Evolutionary conservation across 2,113 vertebrate species (phyloP).

Genomic region (Hippocampus abdominalis): DNA sequence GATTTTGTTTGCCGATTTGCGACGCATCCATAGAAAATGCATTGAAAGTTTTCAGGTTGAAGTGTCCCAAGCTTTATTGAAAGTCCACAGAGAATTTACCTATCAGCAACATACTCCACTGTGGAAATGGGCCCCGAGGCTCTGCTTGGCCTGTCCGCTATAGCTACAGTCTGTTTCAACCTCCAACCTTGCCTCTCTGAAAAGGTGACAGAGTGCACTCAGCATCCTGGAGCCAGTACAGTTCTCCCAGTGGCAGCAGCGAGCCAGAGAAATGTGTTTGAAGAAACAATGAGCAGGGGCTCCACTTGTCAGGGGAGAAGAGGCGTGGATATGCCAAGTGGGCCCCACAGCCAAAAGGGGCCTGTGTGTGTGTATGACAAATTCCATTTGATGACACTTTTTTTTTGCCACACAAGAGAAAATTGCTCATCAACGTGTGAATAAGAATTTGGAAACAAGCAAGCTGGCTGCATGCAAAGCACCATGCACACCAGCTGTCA

Average conservation of each 20-base stretch:
- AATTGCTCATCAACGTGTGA: conserved; percentile 4
- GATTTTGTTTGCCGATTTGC: conserved; percentile 11
- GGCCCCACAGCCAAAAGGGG: conserved; percentile 5
- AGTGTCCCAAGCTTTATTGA: neutral
- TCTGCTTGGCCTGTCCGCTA: neutral
- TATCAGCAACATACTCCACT: conserved; percentile 4
- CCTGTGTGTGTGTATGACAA: neutral
- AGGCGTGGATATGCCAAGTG: neutral
- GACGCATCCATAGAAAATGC: neutral
- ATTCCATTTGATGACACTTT: conserved; percentile 6
- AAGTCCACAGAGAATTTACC: conserved; percentile 12
- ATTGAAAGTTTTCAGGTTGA: neutral
- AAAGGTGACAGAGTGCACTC: conserved; percentile 9
- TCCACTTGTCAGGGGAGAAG: conserved; percentile 4
- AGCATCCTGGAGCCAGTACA: conserved; percentile 11
- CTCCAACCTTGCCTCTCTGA: neutral
- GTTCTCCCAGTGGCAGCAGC: neutral
- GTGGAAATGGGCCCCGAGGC: neutral
- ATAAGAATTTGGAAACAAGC: conserved; percentile 25
- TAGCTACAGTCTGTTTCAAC: neutral
- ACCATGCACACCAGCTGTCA: conserved; percentile 32
- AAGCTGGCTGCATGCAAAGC: conserved; percentile 26
- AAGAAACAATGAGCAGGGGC: conserved; percentile 14
- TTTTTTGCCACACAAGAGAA: neutral
- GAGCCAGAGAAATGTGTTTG: conserved; percentile 8